Evolutionary conservation across 1,140 invertebrate genomes (phyloP).

Genomic region (Diorhabda elongata): DNA sequence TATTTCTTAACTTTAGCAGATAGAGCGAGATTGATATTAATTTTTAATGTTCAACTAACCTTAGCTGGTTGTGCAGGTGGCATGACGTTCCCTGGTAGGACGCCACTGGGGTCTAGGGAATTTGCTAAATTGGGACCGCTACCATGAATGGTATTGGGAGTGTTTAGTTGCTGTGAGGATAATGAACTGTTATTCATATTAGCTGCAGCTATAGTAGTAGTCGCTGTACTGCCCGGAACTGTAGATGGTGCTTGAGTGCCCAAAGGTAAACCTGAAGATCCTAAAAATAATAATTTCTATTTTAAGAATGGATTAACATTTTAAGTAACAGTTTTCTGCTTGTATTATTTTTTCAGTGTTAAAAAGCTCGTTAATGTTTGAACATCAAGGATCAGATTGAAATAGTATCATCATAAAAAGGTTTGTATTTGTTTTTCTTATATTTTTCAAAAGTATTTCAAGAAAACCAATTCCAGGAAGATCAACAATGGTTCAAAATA

Average conservation of each 20-base stretch:
- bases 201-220: slow-evolving; percentile 51
- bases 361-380: background rate
- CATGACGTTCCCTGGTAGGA: slow-evolving; percentile 54
- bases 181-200: slow-evolving; percentile 48
- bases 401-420: too few relatives aligned
- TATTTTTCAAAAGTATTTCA: too few relatives aligned
- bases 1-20: too few relatives aligned
- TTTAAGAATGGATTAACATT: too few relatives aligned
- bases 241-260: slow-evolving; percentile 53
- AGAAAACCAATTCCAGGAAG: too few relatives aligned
- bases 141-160: slow-evolving; percentile 18
- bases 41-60: slow-evolving; percentile 34
- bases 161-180: slow-evolving; percentile 32
- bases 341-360: background rate
- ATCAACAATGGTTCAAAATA: too few relatives aligned
- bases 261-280: slow-evolving; percentile 48
- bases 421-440: too few relatives aligned
- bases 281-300: slow-evolving; percentile 12
- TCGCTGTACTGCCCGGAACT: slow-evolving; percentile 57
- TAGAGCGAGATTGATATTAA: too few relatives aligned
- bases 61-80: slow-evolving; percentile 70
- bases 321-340: too few relatives aligned
- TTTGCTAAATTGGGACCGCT: slow-evolving; percentile 41
- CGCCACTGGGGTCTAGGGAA: slow-evolving; percentile 42
- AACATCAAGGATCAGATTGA: background rate